Percentiles rank a stretch among this genome's conserved stretches.
Evolutionary conservation across 1,140 invertebrate species (phyloP).

Genomic region (Choristoneura fumiferana): DNA sequence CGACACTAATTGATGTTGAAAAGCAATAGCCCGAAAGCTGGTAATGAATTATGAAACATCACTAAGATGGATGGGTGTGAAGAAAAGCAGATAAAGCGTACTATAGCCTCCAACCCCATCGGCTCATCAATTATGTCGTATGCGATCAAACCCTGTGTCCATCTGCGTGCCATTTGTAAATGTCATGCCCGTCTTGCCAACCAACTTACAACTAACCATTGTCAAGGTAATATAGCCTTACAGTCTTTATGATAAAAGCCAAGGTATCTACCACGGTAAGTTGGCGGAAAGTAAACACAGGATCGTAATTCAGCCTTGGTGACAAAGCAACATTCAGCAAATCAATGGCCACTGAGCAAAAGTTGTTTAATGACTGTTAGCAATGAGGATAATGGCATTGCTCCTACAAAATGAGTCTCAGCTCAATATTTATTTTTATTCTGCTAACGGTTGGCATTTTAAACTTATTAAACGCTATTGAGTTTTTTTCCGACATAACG

Average conservation of each 20-base stretch:
- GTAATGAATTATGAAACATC: too few species aligned
- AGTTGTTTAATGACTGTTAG: slow-evolving; percentile 35
- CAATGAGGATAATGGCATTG: too few species aligned
- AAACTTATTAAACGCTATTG: too few species aligned
- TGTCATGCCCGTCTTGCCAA: slow-evolving; percentile 39
- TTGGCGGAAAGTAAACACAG: slow-evolving; percentile 25
- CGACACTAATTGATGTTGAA: too few species aligned
- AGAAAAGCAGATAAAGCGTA: too few species aligned
- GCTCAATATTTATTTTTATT: too few species aligned
- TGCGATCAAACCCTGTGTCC: slow-evolving; percentile 52
- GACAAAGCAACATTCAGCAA: slow-evolving; percentile 50
- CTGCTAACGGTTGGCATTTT: too few species aligned
- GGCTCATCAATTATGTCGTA: slow-evolving; percentile 50
- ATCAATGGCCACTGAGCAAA: slow-evolving; percentile 40
- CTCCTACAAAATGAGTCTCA: too few species aligned
- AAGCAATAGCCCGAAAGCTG: too few species aligned
- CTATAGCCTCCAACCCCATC: slow-evolving; percentile 32
- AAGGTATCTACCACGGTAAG: slow-evolving; percentile 1
- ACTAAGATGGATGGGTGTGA: too few species aligned
- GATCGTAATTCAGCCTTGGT: slow-evolving; percentile 41
- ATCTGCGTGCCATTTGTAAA: slow-evolving; percentile 52
- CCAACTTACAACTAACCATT: slow-evolving; percentile 22
- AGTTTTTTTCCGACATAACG: too few species aligned
- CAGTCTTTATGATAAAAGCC: slow-evolving; percentile 24
- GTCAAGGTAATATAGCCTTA: slow-evolving; percentile 26